Conservation (phyloP, 2,113 vertebrate genomes). For the Sardina pilchardus region DNA sequence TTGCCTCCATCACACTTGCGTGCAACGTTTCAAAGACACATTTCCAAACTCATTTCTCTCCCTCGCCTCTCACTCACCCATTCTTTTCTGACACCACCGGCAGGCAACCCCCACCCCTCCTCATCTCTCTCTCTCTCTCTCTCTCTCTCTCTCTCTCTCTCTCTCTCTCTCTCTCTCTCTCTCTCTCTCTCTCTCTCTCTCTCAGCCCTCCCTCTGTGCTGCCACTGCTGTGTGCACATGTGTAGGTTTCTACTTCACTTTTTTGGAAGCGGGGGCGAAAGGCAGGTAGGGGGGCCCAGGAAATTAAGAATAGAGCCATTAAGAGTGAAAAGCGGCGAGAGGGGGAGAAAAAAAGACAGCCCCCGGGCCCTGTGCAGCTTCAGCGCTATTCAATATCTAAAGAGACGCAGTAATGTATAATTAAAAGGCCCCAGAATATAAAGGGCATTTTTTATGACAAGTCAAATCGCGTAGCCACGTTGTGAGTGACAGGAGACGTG, state of each 20-base stretch:
- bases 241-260: slow-evolving; percentile 33
- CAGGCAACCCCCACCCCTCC: neutral
- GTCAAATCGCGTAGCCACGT: slow-evolving; percentile 29
- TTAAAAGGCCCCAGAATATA: slow-evolving; percentile 53
- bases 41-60: slow-evolving; percentile 13
- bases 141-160: neutral
- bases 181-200: slow-evolving; percentile 22
- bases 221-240: slow-evolving; percentile 28
- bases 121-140: neutral
- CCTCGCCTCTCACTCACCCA: neutral
- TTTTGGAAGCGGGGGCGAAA: slow-evolving; percentile 31
- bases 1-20: neutral
- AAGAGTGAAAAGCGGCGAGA: neutral
- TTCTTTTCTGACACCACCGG: neutral
- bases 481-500: slow-evolving; percentile 49
- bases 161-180: neutral
- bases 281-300: slow-evolving; percentile 26
- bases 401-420: slow-evolving; percentile 40
- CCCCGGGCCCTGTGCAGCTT: slow-evolving; percentile 45
- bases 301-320: slow-evolving; percentile 40
- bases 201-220: slow-evolving; percentile 19
- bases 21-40: neutral
- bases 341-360: slow-evolving; percentile 36
- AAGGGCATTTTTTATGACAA: slow-evolving; percentile 46
- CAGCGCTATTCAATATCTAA: slow-evolving; percentile 56